Evolutionary conservation across 64 coral and sea anemone species (phyloP).

Genomic region (Hydrozoanthus tunicans): DNA sequence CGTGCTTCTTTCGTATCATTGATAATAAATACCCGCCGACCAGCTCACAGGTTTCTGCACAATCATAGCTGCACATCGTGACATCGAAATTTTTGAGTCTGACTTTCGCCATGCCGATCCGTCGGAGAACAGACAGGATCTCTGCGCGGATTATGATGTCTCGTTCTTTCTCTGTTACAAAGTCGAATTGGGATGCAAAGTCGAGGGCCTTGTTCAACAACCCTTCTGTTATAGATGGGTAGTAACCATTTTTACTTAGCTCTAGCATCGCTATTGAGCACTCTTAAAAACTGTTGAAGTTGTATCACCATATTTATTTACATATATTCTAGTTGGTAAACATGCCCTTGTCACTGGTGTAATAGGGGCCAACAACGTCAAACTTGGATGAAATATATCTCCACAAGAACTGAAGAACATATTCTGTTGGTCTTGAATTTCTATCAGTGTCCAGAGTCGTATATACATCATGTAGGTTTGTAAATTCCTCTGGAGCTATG

Average conservation of each 20-base stretch:
- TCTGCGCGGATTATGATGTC: background rate
- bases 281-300: too few relatives aligned
- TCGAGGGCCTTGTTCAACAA: background rate
- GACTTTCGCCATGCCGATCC: constrained; percentile 13
- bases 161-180: background rate
- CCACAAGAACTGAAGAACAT: constrained; percentile 63
- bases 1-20: background rate
- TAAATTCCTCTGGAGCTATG: constrained; percentile 31
- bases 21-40: too few relatives aligned
- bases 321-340: too few relatives aligned
- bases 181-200: background rate
- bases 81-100: constrained; percentile 11
- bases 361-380: constrained; percentile 65
- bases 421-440: constrained; percentile 29
- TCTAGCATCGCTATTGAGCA: too few relatives aligned
- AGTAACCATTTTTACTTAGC: background rate
- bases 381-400: constrained; percentile 56
- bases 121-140: background rate
- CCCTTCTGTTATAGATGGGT: background rate
- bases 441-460: constrained; percentile 48
- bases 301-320: too few relatives aligned
- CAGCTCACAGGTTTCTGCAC: background rate
- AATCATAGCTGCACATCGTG: constrained; percentile 10
- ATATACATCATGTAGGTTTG: constrained; percentile 50
- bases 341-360: constrained; percentile 49